Evolutionary conservation across 2,888 invertebrate species (phyloP).

Genomic region (Troglohyphantes excavatus): DNA sequence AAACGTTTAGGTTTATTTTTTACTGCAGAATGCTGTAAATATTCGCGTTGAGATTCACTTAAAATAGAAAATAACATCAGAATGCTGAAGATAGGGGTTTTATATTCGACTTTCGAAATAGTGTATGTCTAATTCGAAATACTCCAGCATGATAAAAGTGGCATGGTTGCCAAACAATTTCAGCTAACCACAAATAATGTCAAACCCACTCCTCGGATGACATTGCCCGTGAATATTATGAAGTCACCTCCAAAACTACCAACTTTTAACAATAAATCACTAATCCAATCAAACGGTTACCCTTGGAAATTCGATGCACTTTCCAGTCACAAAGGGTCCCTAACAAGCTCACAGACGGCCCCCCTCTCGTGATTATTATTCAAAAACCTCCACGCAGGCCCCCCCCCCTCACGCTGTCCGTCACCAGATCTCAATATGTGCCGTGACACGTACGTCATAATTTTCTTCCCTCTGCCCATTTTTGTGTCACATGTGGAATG

Average conservation of each 20-base stretch:
- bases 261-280: conserved; percentile 59
- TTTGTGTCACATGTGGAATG: conserved; percentile 65
- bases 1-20: no score
- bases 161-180: not conserved
- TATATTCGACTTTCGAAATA: no score
- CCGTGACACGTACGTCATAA: conserved; percentile 74
- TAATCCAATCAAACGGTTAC: conserved; percentile 74
- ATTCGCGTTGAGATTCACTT: no score
- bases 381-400: conserved; percentile 47
- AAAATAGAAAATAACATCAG: no score
- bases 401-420: conserved; percentile 29
- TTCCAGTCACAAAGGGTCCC: conserved; percentile 30
- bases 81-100: no score
- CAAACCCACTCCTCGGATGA: not conserved
- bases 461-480: conserved; percentile 45
- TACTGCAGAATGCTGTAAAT: no score
- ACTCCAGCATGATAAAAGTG: not conserved
- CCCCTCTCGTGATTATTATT: conserved; percentile 38
- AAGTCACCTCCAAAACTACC: conserved; percentile 37
- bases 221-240: conserved; percentile 31
- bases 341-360: conserved; percentile 61
- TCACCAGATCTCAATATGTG: conserved; percentile 74
- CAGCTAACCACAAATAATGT: conserved; percentile 31
- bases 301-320: conserved; percentile 66
- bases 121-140: no score